Evolutionary conservation across 2,888 invertebrate species (phyloP).

Genomic region (Dilophus febrilis): DNA sequence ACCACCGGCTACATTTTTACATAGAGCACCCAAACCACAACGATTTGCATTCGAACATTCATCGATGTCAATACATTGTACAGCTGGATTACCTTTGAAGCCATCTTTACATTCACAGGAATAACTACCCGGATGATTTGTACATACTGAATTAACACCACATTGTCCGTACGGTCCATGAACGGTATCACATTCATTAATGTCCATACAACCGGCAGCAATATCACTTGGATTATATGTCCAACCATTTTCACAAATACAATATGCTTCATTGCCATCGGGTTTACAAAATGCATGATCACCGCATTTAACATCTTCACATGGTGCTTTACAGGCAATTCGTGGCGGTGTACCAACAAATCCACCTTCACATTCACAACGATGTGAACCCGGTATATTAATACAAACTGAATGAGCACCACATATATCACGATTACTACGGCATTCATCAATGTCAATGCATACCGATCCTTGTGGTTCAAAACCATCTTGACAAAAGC

Average conservation of each 20-base stretch:
- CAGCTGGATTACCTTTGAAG: constrained; percentile 68
- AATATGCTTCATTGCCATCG: constrained; percentile 75
- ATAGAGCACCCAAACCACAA: constrained; percentile 69
- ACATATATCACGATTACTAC: constrained; percentile 38
- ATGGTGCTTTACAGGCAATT: constrained; percentile 71
- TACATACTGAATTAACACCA: constrained; percentile 66
- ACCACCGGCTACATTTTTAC: constrained; percentile 60
- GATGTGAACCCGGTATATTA: constrained; percentile 64
- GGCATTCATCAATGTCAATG: constrained; percentile 69
- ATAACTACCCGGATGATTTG: constrained; percentile 64
- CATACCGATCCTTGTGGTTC: constrained; percentile 62
- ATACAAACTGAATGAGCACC: constrained; percentile 61
- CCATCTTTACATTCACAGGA: constrained; percentile 70
- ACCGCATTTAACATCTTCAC: constrained; percentile 79
- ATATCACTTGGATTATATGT: constrained; percentile 80
- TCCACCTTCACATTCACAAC: constrained; percentile 67
- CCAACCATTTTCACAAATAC: constrained; percentile 87
- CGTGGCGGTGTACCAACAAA: constrained; percentile 70
- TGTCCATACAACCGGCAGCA: constrained; percentile 77
- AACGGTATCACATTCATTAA: constrained; percentile 72
- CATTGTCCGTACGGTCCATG: constrained; percentile 68
- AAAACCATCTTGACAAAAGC: constrained; percentile 79
- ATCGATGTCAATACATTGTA: constrained; percentile 66
- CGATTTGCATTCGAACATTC: constrained; percentile 55
- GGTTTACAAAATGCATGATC: constrained; percentile 79